A percentile compares a stretch with the other conserved stretches of the same genome.
Evolutionary conservation across 1,140 invertebrate genomes (phyloP).

Genomic region (Drosophila serrata): DNA sequence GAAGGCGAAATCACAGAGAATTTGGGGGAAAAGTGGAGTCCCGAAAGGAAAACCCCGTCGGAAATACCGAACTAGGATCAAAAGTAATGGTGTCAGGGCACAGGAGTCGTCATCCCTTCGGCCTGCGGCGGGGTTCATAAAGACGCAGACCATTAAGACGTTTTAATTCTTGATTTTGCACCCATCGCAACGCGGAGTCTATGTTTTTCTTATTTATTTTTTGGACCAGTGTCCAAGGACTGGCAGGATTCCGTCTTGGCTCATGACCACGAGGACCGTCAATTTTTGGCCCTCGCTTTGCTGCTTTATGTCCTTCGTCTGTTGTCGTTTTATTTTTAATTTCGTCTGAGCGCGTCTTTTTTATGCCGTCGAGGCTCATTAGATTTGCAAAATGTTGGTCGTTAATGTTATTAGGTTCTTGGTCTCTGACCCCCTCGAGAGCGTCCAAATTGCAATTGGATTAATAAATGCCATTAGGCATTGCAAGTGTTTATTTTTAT

Average conservation of each 20-base stretch:
- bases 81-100: slow-evolving; percentile 27
- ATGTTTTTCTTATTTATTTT: not conserved
- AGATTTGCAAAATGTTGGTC: slow-evolving; percentile 84
- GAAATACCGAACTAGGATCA: slow-evolving; percentile 19
- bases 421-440: slow-evolving; percentile 23
- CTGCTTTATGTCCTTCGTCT: slow-evolving; percentile 52
- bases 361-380: slow-evolving; percentile 85
- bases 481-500: slow-evolving; percentile 76
- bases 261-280: slow-evolving; percentile 65
- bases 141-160: slow-evolving; percentile 78
- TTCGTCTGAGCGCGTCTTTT: slow-evolving; percentile 67
- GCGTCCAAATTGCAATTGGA: slow-evolving; percentile 68
- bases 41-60: slow-evolving; percentile 15
- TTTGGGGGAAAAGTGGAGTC: slow-evolving; percentile 21
- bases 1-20: slow-evolving; percentile 54
- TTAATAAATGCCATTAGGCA: slow-evolving; percentile 82
- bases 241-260: slow-evolving; percentile 38
- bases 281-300: too few species aligned
- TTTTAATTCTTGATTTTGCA: slow-evolving; percentile 85
- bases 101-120: slow-evolving; percentile 26
- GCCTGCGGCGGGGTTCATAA: slow-evolving; percentile 54
- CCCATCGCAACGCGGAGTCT: slow-evolving; percentile 37
- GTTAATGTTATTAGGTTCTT: slow-evolving; percentile 81
- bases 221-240: slow-evolving; percentile 19
- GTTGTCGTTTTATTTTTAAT: slow-evolving; percentile 68